These are phyloP conservation scores for Orthonyx spaldingii DNA, from an alignment of 2,113 vertebrate genomes.

Conservation along the genomic window DNA sequence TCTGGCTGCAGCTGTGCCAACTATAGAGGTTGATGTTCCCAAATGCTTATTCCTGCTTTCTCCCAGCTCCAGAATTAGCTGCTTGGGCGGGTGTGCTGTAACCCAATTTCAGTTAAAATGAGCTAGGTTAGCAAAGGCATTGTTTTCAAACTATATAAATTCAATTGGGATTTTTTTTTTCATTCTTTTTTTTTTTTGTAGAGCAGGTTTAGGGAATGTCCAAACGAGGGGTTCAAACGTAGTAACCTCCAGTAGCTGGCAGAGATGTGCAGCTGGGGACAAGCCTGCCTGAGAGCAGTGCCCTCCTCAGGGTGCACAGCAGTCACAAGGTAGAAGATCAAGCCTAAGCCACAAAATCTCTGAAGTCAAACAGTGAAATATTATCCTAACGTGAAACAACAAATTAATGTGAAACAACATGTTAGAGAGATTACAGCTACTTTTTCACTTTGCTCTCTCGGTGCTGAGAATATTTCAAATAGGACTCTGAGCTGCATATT, in stretches of 20 bases:
- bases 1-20: conserved; percentile 40
- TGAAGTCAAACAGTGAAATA: neutral
- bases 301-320: neutral
- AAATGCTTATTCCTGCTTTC: neutral
- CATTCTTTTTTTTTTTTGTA: neutral
- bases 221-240: accelerated
- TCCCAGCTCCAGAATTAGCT: conserved; percentile 9
- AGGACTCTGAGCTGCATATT: neutral
- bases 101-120: neutral
- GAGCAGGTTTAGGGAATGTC: neutral
- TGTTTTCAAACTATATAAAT: neutral
- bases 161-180: neutral
- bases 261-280: neutral
- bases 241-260: neutral
- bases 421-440: neutral
- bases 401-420: neutral
- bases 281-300: neutral
- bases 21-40: conserved; percentile 9
- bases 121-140: neutral
- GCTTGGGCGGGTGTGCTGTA: neutral
- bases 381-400: neutral
- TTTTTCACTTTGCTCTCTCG: neutral
- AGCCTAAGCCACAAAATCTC: neutral
- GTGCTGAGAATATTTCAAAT: neutral
- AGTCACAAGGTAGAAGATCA: neutral